Evolutionary conservation across 2,797 vertebrate genomes (phyloP), one percentile per base, ranked within the genome.

Genomic region (Notolepis coatsorum): DNA sequence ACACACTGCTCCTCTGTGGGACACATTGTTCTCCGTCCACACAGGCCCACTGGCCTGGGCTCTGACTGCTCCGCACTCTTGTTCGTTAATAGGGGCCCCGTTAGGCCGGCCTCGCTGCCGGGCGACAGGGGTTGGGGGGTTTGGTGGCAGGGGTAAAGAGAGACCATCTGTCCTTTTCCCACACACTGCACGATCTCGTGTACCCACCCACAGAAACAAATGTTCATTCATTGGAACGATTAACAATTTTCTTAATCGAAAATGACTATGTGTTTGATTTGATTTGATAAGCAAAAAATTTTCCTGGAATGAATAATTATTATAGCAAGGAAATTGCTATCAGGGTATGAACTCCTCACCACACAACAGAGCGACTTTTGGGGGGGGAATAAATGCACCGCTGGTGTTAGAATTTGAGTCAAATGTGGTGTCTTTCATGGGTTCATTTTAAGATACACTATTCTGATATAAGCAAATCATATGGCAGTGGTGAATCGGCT

Each of bases 21-120:
- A 60, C 49, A 53, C 68, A 63, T 81, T 60, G 52, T 66, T 72
- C 77, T 41, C 56, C 10, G 51, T 67, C 8, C n/a, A 20, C 27
- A 18, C 18, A 24, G 49, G 33, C 28, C 30, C 49, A 20, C 66
- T 62, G 79, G 68, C 71, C 69, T 46, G 27, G 8, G 50, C 79
- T 79, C 73, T n/a, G n/a, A 69, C 76, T 69, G 71, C 71, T 71
- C 61, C 1, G 65, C 68, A 71, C 64, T 52, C 72, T 72, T 82
- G 69, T 68, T 63, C 73, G 64, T 83, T 87, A 87, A 88, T 90
- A 84, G 84, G 82, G 68, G 47, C 68, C 80, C 74, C 73, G 60
- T 61, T 43, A 62, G 74, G 74, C 69, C 47, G 62, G 31, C 56
- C 65, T 51, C 56, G 75, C 33, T 28, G 70, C 56, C 43, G 63